A percentile compares a stretch with the other conserved stretches of the same genome.
These are phyloP conservation scores for Lapara coniferarum DNA, from an alignment of 2,888 invertebrate species.

Conservation along the genomic window DNA sequence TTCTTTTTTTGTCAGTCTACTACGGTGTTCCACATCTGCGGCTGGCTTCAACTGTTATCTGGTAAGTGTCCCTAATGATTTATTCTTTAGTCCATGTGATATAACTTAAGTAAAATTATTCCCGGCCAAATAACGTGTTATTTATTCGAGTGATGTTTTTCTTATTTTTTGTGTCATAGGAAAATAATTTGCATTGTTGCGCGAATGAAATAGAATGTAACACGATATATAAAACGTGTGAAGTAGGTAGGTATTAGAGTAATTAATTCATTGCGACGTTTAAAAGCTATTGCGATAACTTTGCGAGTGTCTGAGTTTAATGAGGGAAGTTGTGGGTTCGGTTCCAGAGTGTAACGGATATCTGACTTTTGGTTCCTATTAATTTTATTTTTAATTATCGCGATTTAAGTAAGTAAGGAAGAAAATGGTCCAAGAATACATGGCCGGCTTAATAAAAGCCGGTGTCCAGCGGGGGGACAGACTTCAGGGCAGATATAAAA, in stretches of 20 bases:
- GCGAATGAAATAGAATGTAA: background rate
- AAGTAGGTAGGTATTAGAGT: background rate
- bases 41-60: constrained; percentile 97
- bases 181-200: background rate
- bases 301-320: too few species aligned
- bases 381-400: too few species aligned
- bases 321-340: too few species aligned
- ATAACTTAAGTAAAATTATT: background rate
- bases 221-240: background rate
- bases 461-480: too few species aligned
- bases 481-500: too few species aligned
- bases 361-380: too few species aligned
- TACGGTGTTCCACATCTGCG: constrained; percentile 96
- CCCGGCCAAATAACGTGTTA: background rate
- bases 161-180: background rate
- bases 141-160: background rate
- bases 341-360: too few species aligned
- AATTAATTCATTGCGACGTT: too few species aligned
- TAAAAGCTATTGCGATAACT: too few species aligned
- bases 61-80: constrained; percentile 85
- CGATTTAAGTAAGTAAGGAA: too few species aligned
- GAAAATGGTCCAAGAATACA: too few species aligned
- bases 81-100: background rate
- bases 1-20: constrained; percentile 97
- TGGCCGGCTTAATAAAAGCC: too few species aligned